phyloP scores from a whole-genome alignment of 2,888 invertebrate species.

The Parelbella ahira region DNA sequence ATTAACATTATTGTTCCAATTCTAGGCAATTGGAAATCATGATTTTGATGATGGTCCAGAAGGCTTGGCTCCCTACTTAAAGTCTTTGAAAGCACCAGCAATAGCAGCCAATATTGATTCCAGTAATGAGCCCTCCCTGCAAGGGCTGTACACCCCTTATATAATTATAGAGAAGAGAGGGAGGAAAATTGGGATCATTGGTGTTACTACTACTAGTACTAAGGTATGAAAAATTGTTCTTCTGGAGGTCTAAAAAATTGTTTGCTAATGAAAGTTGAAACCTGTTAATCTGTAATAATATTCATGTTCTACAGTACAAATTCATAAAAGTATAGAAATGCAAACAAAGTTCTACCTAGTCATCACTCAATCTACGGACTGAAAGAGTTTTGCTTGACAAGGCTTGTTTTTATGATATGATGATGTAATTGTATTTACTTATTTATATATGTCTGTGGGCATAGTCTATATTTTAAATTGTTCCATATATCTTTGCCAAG shows the following conservation, averaged over 20 bases:
- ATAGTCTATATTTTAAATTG: no score
- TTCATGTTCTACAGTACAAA: no score
- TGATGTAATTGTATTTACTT: no score
- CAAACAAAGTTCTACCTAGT: no score
- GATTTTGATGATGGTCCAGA: conserved; percentile 89
- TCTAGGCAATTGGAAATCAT: conserved; percentile 90
- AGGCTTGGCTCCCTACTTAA: conserved; percentile 85
- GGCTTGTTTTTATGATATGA: no score
- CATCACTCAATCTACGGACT: no score
- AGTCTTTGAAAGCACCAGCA: conserved; percentile 83
- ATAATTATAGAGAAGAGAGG: conserved; percentile 82
- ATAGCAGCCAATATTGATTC: conserved; percentile 88
- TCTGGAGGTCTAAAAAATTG: neutral
- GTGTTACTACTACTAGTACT: conserved; percentile 85
- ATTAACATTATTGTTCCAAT: no score
- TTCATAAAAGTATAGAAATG: no score
- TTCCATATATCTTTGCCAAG: no score
- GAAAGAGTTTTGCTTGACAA: no score
- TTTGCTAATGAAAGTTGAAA: neutral
- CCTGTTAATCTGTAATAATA: no score
- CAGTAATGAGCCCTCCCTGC: conserved; percentile 81
- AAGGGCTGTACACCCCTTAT: conserved; percentile 82
- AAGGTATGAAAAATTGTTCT: conserved; percentile 53
- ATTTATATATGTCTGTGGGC: no score
- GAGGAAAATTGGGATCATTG: conserved; percentile 88